Percentiles rank a stretch among this genome's conserved stretches.
These are phyloP conservation scores for Ecdyonurus torrentis DNA, from an alignment of 2,888 invertebrate genomes.

Conservation along the genomic window DNA sequence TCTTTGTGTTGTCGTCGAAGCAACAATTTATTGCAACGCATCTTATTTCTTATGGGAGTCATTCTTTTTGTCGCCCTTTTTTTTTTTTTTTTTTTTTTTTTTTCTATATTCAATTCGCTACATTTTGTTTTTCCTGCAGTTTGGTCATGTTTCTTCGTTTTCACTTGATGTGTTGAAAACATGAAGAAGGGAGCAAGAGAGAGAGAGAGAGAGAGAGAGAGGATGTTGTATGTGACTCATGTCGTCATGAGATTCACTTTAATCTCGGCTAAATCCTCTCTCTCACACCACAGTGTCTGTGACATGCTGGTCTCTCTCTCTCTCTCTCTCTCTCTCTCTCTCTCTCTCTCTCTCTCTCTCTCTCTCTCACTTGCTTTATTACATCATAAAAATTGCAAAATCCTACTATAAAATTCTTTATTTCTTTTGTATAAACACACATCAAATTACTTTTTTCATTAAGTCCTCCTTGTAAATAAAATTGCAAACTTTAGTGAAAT, in stretches of 20 bases:
- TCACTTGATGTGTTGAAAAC: too few relatives aligned
- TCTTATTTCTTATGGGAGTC: background rate
- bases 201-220: background rate
- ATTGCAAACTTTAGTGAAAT: too few relatives aligned
- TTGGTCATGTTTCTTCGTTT: background rate
- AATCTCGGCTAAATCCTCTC: background rate
- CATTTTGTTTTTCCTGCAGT: background rate
- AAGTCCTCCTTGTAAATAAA: too few relatives aligned
- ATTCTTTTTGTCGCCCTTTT: too few relatives aligned
- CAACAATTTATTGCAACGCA: background rate
- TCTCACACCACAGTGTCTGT: background rate
- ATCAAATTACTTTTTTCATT: too few relatives aligned
- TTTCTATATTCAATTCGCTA: too few relatives aligned
- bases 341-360: background rate
- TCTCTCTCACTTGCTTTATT: background rate
- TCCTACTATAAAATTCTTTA: too few relatives aligned
- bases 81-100: too few relatives aligned
- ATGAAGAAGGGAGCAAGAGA: background rate
- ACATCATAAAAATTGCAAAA: too few relatives aligned
- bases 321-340: background rate
- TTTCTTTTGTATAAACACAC: too few relatives aligned
- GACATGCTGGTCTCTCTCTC: background rate
- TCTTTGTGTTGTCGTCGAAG: background rate
- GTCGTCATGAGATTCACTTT: background rate
- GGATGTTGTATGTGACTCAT: background rate